Percentiles rank a stretch among this genome's conserved stretches.
These are phyloP conservation scores for Acomys russatus DNA, from an alignment of 2,797 vertebrate species.

Conservation along the genomic window DNA sequence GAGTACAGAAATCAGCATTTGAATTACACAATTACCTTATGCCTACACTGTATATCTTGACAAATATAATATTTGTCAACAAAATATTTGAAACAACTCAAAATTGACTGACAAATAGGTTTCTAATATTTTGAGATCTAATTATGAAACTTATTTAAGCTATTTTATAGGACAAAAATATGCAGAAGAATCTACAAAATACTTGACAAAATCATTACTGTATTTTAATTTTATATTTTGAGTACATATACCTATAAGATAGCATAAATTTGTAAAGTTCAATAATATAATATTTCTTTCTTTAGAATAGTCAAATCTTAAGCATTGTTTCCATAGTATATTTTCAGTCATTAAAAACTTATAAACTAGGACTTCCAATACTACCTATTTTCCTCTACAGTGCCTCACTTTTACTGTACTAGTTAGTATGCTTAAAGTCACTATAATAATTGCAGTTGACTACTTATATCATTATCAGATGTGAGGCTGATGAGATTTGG, in stretches of 20 bases:
- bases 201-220: background rate
- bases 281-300: background rate
- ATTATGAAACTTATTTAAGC: background rate
- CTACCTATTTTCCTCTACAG: background rate
- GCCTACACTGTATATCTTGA: too few species aligned
- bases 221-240: slow-evolving; percentile 38
- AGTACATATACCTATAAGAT: background rate
- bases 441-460: slow-evolving; percentile 42
- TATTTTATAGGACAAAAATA: background rate
- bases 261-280: background rate
- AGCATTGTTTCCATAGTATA: slow-evolving; percentile 2
- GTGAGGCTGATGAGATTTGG: slow-evolving; percentile 41
- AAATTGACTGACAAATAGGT: background rate
- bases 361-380: slow-evolving; percentile 73
- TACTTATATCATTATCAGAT: slow-evolving; percentile 44
- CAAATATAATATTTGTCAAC: background rate
- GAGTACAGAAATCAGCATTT: too few species aligned
- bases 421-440: slow-evolving; percentile 51
- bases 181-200: background rate
- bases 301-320: background rate
- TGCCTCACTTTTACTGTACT: background rate
- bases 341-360: slow-evolving; percentile 53
- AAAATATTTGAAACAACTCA: background rate
- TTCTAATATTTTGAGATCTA: background rate
- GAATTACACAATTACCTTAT: too few species aligned